A percentile compares a stretch with the other conserved stretches of the same genome.
Conservation (phyloP, 2,113 vertebrate species). For the Aythya baeri region DNA sequence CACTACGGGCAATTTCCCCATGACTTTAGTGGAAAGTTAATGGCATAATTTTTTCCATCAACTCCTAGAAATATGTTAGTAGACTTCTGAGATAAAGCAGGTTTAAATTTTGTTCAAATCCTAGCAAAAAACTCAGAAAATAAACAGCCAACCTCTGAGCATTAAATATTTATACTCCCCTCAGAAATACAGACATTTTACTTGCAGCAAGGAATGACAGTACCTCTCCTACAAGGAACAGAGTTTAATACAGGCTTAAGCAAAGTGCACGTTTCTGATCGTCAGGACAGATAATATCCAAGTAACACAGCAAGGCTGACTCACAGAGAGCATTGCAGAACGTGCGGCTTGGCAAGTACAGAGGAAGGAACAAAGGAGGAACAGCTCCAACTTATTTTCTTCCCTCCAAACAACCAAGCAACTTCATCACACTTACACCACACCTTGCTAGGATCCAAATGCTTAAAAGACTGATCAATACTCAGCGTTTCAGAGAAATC, state of each 20-base stretch:
- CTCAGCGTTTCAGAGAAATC: neutral
- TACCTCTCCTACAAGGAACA: neutral
- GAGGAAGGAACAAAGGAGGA: conserved; percentile 18
- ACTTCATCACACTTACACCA: neutral
- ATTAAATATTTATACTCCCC: neutral
- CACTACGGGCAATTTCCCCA: neutral
- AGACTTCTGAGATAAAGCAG: neutral
- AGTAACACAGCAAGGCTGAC: conserved; percentile 14
- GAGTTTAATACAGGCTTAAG: neutral
- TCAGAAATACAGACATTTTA: neutral
- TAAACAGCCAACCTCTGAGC: neutral
- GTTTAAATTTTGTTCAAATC: neutral
- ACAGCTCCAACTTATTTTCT: neutral
- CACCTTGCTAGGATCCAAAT: neutral
- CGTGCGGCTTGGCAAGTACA: neutral
- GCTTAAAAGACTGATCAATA: neutral
- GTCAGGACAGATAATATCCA: neutral
- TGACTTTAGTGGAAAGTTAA: neutral
- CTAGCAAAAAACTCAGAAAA: neutral
- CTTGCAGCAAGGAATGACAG: neutral
- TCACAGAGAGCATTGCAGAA: neutral
- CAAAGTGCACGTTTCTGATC: neutral
- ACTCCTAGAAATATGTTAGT: neutral
- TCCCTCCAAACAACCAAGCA: neutral
- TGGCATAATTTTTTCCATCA: neutral